Evolutionary conservation across 2,888 invertebrate genomes (phyloP).

Genomic region (Masnerella sp.): DNA sequence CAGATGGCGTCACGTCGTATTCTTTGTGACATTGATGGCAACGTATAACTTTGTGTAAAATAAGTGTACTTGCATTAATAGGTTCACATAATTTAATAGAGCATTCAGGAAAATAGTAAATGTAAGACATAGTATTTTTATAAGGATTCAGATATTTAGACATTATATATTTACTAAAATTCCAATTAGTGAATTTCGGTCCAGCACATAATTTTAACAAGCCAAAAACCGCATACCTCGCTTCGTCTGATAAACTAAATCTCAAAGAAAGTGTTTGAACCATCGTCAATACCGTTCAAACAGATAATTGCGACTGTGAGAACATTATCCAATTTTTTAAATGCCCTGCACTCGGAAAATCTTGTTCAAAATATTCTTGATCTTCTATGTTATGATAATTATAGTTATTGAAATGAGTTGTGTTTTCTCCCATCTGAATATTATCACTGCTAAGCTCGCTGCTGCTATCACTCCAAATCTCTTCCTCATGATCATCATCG

Average conservation of each 20-base stretch:
- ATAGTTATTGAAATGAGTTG: too few species aligned
- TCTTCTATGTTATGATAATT: too few species aligned
- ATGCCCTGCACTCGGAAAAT: too few species aligned
- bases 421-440: too few species aligned
- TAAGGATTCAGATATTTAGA: slow-evolving; percentile 8
- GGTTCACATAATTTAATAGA: slow-evolving; percentile 2
- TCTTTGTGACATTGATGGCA: slow-evolving; percentile 12
- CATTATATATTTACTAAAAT: slow-evolving; percentile 16
- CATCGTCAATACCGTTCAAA: slow-evolving; percentile 10
- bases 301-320: not conserved
- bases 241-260: slow-evolving; percentile 14
- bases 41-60: not conserved
- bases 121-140: slow-evolving; percentile 10
- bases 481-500: too few species aligned
- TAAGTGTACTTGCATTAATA: not conserved
- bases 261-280: slow-evolving; percentile 3
- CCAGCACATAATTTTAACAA: slow-evolving; percentile 15
- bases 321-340: slow-evolving; percentile 23
- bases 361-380: too few species aligned
- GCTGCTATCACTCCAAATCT: too few species aligned
- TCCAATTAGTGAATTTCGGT: slow-evolving; percentile 6
- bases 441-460: too few species aligned
- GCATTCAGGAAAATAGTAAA: slow-evolving; percentile 22
- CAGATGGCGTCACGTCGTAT: slow-evolving; percentile 1
- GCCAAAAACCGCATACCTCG: slow-evolving; percentile 11